A percentile compares a stretch with the other conserved stretches of the same genome.
These are phyloP conservation scores for Ctenoplectra terminalis DNA, from an alignment of 1,140 invertebrate genomes.

Conservation along the genomic window DNA sequence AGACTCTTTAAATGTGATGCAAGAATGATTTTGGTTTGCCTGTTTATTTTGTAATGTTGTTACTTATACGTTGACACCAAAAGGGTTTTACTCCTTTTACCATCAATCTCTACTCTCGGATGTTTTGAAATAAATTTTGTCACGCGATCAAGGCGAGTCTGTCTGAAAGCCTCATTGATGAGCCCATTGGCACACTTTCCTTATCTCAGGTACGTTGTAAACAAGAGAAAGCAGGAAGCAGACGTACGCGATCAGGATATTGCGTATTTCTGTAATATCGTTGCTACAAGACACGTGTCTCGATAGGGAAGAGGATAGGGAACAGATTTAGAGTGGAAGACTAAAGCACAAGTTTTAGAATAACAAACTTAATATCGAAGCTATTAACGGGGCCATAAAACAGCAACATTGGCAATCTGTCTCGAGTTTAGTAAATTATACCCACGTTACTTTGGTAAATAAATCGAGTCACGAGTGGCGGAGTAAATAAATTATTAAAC, in stretches of 20 bases:
- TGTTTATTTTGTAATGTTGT: background rate
- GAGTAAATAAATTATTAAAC: background rate
- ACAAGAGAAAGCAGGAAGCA: conserved; percentile 12
- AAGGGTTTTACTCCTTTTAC: background rate
- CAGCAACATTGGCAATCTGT: conserved; percentile 13
- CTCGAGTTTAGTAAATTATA: background rate
- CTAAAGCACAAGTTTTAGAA: conserved; percentile 11
- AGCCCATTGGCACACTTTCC: background rate
- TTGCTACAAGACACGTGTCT: conserved; percentile 7
- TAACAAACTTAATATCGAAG: conserved; percentile 14
- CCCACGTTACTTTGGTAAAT: background rate
- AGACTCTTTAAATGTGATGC: no score
- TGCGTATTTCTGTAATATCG: background rate
- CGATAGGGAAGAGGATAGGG: background rate
- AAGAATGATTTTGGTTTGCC: no score
- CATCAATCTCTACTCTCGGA: background rate
- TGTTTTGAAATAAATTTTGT: background rate
- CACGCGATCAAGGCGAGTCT: background rate
- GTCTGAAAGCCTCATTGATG: no score
- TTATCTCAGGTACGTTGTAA: background rate
- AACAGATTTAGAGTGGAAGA: conserved; percentile 5
- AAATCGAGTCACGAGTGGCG: background rate
- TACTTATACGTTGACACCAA: background rate
- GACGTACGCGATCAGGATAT: no score
- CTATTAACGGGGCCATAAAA: conserved; percentile 21